Conservation (phyloP, 1,140 invertebrate species). For the Aphis gossypii region DNA sequence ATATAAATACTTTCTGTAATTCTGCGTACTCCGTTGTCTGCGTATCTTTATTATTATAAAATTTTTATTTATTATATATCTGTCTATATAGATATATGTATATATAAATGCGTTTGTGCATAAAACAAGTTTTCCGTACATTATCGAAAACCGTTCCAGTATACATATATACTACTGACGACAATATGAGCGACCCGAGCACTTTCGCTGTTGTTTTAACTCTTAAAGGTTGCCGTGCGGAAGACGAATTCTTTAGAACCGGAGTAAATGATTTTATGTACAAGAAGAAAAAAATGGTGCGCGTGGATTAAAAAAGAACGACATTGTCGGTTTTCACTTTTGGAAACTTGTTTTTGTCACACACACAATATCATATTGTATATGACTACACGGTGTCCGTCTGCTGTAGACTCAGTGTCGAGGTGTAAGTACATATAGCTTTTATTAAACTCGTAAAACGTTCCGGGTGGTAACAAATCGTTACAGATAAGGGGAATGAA, state of each 20-base stretch:
- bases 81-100: background rate
- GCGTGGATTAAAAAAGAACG: background rate
- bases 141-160: conserved; percentile 14
- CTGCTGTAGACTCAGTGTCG: too few species aligned
- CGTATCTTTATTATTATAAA: background rate
- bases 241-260: conserved; percentile 1
- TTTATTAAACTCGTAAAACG: conserved; percentile 14
- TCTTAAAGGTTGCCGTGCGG: conserved; percentile 1
- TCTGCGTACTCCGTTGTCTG: background rate
- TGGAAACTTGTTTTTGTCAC: conserved; percentile 47
- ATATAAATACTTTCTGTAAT: background rate
- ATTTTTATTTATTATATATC: too few species aligned
- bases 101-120: background rate
- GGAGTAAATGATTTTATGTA: conserved; percentile 32
- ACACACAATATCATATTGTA: background rate
- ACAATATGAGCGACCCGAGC: background rate
- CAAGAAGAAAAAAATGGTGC: background rate
- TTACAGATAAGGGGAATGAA: background rate
- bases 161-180: background rate
- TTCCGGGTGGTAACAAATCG: background rate
- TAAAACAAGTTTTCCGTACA: conserved; percentile 32
- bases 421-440: background rate
- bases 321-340: conserved; percentile 24
- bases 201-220: conserved; percentile 30
- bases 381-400: background rate